Conservation (phyloP, 2,888 invertebrate genomes). For the Epinotia brunnichana region DNA sequence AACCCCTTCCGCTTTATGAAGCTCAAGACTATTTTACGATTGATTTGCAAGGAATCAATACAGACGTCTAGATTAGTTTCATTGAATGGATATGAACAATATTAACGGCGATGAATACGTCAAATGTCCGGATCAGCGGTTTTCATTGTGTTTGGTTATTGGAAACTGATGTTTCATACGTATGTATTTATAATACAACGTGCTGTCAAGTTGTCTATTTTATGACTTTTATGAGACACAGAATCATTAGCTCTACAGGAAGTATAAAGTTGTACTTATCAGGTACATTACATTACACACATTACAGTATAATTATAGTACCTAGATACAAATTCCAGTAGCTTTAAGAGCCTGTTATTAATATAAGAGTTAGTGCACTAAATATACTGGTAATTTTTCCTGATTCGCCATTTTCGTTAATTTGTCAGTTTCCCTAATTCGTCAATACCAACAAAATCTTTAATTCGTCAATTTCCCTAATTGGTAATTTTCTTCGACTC, state of each 20-base stretch:
- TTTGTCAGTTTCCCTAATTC: too few species aligned
- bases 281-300: too few species aligned
- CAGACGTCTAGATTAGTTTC: conserved; percentile 11
- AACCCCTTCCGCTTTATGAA: conserved; percentile 59
- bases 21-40: conserved; percentile 61
- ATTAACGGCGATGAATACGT: not conserved
- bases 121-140: not conserved
- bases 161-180: not conserved
- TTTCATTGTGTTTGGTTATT: not conserved
- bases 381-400: too few species aligned
- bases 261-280: not conserved
- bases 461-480: too few species aligned
- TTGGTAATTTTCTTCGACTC: too few species aligned
- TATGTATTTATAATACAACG: not conserved
- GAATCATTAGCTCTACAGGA: not conserved
- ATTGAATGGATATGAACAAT: conserved; percentile 9
- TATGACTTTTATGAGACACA: not conserved
- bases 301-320: not conserved
- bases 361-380: too few species aligned
- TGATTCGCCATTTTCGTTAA: too few species aligned
- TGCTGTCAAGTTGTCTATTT: not conserved
- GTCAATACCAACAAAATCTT: too few species aligned
- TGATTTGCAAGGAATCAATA: conserved; percentile 55
- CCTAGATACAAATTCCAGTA: too few species aligned
- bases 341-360: not conserved